Conservation (phyloP, 2,888 invertebrate species). For the Elegia similella region DNA sequence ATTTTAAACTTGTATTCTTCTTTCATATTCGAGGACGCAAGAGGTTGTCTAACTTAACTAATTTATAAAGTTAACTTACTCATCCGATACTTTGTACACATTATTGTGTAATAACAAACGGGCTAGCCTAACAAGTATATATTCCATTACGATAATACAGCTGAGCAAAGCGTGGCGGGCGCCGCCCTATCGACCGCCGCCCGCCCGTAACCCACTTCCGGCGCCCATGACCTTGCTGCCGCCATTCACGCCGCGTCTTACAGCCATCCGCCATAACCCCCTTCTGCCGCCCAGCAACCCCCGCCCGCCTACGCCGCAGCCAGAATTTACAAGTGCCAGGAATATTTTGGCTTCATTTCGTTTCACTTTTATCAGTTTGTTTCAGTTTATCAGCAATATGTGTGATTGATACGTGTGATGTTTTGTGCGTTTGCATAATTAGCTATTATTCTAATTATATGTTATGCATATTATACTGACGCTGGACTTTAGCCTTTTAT, state of each 20-base stretch:
- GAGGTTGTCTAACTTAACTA: no score
- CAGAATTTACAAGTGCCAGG: constrained; percentile 52
- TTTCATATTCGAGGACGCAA: no score
- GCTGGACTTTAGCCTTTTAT: no score
- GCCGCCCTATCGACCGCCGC: constrained; percentile 67
- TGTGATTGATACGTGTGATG: not conserved
- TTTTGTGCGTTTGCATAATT: not conserved
- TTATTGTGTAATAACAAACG: not conserved
- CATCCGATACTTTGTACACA: constrained; percentile 1
- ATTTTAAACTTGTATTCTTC: not conserved
- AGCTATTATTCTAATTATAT: no score
- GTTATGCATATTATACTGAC: no score
- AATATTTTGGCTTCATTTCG: constrained; percentile 52
- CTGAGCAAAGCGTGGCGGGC: constrained; percentile 28
- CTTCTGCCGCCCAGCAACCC: constrained; percentile 23
- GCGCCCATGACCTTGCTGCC: constrained; percentile 79
- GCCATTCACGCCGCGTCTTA: constrained; percentile 76
- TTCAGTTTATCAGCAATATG: constrained; percentile 30
- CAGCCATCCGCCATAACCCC: constrained; percentile 40
- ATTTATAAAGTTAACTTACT: not conserved
- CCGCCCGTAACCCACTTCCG: constrained; percentile 81
- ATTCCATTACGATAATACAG: constrained; percentile 19
- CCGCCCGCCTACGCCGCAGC: constrained; percentile 29
- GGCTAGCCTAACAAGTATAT: constrained; percentile 9
- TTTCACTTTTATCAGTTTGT: constrained; percentile 39